Evolutionary conservation across 2,797 vertebrate species (phyloP).

Genomic region (Acanthurus tractus): DNA sequence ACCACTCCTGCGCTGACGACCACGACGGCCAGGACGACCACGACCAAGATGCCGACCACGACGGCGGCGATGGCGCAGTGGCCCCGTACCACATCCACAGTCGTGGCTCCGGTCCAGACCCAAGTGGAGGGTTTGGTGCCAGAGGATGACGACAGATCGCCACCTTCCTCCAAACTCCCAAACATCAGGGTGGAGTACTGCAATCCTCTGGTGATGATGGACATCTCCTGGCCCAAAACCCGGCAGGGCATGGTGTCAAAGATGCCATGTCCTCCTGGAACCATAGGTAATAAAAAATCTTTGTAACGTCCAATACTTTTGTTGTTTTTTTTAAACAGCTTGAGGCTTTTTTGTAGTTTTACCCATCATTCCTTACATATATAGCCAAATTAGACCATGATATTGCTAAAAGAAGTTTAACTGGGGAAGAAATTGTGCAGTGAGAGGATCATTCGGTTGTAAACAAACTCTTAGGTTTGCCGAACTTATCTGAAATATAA

Average conservation of each 20-base stretch:
- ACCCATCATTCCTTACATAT: neutral
- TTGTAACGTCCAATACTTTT: neutral
- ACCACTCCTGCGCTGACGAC: constrained; percentile 60
- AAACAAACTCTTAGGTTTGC: too few relatives aligned
- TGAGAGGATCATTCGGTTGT: neutral
- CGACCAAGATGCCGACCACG: constrained; percentile 72
- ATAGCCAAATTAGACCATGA: neutral
- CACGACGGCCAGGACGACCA: constrained; percentile 74
- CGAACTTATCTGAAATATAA: neutral
- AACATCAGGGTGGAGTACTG: constrained; percentile 90
- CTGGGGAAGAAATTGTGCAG: too few relatives aligned
- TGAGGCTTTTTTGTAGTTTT: too few relatives aligned
- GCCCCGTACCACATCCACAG: constrained; percentile 85
- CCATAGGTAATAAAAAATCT: constrained; percentile 85
- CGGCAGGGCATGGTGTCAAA: constrained; percentile 90
- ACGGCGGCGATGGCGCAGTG: constrained; percentile 73
- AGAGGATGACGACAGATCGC: constrained; percentile 81
- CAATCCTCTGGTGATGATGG: constrained; percentile 89
- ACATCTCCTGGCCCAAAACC: constrained; percentile 94
- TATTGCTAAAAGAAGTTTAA: neutral
- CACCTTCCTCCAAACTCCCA: constrained; percentile 90
- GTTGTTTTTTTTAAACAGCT: too few relatives aligned
- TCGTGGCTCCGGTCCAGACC: constrained; percentile 47
- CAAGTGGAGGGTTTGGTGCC: constrained; percentile 47
- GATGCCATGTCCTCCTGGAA: constrained; percentile 93